These are phyloP conservation scores for Hiodon alosoides DNA, from an alignment of 2,113 vertebrate species.

Conservation along the genomic window DNA sequence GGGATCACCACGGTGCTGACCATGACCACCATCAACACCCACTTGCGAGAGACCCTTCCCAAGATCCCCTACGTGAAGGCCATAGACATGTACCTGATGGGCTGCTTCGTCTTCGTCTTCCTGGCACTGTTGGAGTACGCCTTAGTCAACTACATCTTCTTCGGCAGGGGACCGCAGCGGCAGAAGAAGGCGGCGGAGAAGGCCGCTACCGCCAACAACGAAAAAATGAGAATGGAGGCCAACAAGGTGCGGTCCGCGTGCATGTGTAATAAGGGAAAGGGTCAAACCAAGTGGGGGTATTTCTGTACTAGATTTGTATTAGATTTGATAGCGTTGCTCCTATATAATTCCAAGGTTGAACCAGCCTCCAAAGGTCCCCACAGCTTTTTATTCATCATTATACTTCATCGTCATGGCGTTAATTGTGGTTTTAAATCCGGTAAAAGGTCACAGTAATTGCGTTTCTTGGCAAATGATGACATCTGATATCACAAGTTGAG, in stretches of 20 bases:
- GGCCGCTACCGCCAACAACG: constrained; percentile 82
- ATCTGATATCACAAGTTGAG: constrained; percentile 15
- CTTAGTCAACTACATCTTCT: constrained; percentile 98
- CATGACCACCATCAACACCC: constrained; percentile 98
- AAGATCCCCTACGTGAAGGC: constrained; percentile 99
- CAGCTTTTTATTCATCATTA: too few species aligned
- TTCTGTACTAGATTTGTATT: too few species aligned
- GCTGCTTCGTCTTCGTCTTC: constrained; percentile 98
- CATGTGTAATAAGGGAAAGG: not conserved
- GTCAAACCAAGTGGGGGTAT: too few species aligned
- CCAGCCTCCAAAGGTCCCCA: too few species aligned
- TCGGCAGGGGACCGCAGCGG: constrained; percentile 89
- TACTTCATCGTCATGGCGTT: too few species aligned
- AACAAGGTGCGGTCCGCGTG: constrained; percentile 74
- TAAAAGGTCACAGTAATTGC: constrained; percentile 20
- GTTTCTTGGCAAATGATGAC: constrained; percentile 26
- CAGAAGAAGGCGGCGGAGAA: constrained; percentile 95
- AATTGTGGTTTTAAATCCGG: constrained; percentile 38
- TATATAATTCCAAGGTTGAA: too few species aligned
- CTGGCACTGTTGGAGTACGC: constrained; percentile 97
- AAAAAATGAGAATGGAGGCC: constrained; percentile 87
- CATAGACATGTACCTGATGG: constrained; percentile 99
- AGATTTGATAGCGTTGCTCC: too few species aligned
- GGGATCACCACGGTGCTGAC: constrained; percentile 98
- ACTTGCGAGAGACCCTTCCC: constrained; percentile 92